phyloP scores from a whole-genome alignment of 2,113 vertebrate species.

The Nesospiza acunhae region DNA sequence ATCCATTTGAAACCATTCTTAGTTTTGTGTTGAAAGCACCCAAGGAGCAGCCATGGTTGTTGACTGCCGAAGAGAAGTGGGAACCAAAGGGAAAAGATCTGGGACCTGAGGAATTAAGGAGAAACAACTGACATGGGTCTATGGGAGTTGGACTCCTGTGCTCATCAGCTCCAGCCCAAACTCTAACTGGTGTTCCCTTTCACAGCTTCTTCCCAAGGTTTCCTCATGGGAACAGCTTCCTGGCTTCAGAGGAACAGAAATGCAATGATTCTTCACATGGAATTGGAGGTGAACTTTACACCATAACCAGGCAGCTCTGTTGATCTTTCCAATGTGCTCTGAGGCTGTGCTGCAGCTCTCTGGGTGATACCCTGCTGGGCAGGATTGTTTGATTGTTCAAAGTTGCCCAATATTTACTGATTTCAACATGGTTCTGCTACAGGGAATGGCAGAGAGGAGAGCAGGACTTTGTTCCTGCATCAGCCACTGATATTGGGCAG shows the following conservation, averaged over 20 bases:
- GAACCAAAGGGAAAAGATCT: not conserved
- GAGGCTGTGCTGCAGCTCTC: not conserved
- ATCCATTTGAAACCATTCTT: not conserved
- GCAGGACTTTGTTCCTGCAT: not conserved
- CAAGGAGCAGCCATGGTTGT: fast-evolving
- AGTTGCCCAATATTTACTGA: conserved; percentile 6
- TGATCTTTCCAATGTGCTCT: not conserved
- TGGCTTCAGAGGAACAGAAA: not conserved
- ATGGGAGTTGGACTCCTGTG: not conserved
- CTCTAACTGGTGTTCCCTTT: not conserved
- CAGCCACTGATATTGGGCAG: not conserved
- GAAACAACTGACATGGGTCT: not conserved
- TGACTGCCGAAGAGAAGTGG: not conserved
- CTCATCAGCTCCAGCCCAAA: not conserved
- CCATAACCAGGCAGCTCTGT: not conserved
- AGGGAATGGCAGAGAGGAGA: not conserved
- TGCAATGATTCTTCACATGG: not conserved
- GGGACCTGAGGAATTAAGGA: not conserved
- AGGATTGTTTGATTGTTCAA: not conserved
- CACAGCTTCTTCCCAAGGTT: not conserved
- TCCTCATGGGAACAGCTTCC: not conserved
- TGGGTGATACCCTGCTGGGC: not conserved
- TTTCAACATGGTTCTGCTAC: not conserved
- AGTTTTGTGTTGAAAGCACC: not conserved
- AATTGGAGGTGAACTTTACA: not conserved